Conservation (phyloP, 2,888 invertebrate species). For the Nymphalis c-album region DNA sequence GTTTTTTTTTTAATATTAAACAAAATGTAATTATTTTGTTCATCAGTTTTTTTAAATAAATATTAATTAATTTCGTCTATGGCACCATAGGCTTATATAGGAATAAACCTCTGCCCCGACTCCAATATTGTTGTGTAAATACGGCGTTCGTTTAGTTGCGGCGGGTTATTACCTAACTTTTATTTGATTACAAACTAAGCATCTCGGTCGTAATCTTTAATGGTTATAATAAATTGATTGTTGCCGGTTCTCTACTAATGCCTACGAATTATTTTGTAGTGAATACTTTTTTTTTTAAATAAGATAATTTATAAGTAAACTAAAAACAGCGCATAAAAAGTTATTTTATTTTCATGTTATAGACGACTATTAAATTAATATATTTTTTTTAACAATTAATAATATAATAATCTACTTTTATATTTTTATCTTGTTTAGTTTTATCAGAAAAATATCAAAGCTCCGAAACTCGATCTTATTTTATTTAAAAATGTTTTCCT, state of each 20-base stretch:
- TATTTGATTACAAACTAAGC: conserved; percentile 39
- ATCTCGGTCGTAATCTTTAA: conserved; percentile 34
- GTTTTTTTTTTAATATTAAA: too few species aligned
- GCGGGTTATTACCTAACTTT: conserved; percentile 38
- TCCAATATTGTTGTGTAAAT: conserved; percentile 32
- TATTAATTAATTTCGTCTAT: neutral
- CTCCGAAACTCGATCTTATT: neutral
- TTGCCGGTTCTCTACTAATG: conserved; percentile 24
- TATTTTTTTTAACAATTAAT: too few species aligned
- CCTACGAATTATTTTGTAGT: conserved; percentile 12
- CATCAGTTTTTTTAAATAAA: too few species aligned
- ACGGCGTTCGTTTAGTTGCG: conserved; percentile 33
- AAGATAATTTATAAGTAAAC: neutral
- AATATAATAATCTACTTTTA: too few species aligned
- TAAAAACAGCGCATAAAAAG: too few species aligned
- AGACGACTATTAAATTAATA: too few species aligned
- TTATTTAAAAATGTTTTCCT: neutral
- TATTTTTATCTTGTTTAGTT: neutral
- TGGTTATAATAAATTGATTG: conserved; percentile 30
- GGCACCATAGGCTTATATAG: conserved; percentile 15
- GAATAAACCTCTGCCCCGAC: conserved; percentile 28
- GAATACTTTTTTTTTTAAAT: conserved; percentile 5
- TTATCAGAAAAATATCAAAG: neutral
- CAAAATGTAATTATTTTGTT: too few species aligned
- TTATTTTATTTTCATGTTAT: too few species aligned